Conservation (phyloP, 2,113 vertebrate genomes). For the Cyanistes caeruleus region DNA sequence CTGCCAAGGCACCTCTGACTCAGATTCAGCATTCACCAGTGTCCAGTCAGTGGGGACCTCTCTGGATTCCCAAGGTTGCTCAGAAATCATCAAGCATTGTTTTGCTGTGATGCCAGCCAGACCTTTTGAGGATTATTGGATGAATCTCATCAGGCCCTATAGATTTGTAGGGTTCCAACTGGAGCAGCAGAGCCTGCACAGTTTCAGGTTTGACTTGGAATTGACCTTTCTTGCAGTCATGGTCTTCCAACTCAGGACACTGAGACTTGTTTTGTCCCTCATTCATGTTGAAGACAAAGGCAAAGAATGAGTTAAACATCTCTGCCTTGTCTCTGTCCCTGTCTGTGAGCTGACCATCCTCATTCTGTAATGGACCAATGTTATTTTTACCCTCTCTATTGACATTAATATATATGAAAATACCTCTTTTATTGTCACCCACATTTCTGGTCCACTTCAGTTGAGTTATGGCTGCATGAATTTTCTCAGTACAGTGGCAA, state of each 20-base stretch:
- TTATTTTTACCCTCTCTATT: not conserved
- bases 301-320: not conserved
- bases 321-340: not conserved
- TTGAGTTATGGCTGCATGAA: not conserved
- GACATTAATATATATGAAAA: not conserved
- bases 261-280: not conserved
- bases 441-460: not conserved
- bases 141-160: not conserved
- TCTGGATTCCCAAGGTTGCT: not conserved
- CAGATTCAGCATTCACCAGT: not conserved
- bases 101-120: not conserved
- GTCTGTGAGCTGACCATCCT: not conserved
- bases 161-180: not conserved
- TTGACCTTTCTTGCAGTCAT: not conserved
- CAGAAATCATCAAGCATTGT: not conserved
- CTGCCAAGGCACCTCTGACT: not conserved
- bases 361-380: not conserved
- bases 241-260: not conserved
- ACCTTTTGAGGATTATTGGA: not conserved
- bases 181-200: not conserved
- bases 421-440: not conserved
- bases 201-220: not conserved
- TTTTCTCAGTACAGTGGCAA: not conserved
- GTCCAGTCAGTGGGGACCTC: no score
- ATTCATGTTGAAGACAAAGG: rapidly evolving